Base-by-base conservation (phyloP, 2,113 vertebrate genomes). In the Prunella fulvescens region DNA sequence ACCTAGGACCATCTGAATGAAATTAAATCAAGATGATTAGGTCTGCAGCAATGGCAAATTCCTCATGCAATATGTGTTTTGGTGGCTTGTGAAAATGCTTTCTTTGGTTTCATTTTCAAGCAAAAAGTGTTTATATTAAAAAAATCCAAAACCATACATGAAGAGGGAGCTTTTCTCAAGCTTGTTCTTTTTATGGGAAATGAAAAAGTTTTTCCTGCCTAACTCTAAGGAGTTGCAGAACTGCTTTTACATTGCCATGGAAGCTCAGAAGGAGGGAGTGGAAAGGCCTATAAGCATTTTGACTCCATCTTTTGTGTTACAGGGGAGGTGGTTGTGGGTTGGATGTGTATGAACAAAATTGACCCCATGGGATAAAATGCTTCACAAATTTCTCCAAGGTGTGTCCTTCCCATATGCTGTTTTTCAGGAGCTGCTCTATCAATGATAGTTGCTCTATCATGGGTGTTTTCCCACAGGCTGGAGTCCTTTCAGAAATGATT, bases 151-250 rank as follows among this genome's bases (percentile, higher is more conserved):
- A 2, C 4, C 3, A 25, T 39, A 44, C 2, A 5, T 12, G 26
- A 51, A 65, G 4, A 4, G 3, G 28, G 6, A 1, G 2, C 3
- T 45, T 35, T n/a, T 44, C 8, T 1, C 0, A 11, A 29, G 7
- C 3, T 81, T 45, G 1, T 25, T 64, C 3, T 50, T 87, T 71
- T 62, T 20, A 35, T 33, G 19, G 7, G 25, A 19, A 58, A 42
- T n/a, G 7, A 14, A 58, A 47, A 39, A 2, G 2, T 47, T 80
- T 33, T 11, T 78, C 6, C 6, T 78, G 6, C 7, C 65, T 11
- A 33, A 2, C 7, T 18, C 14, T 67, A 44, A 50, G 3, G 23
- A 54, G 12, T 37, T 1, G 0, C 6, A 5, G 37, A 19, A 56
- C 6, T 56, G 29, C 26, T 85, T 64, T 86, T 44, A 13, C 5